phyloP scores from a whole-genome alignment of 2,888 invertebrate species.

The Cerceris ruficornis region DNA sequence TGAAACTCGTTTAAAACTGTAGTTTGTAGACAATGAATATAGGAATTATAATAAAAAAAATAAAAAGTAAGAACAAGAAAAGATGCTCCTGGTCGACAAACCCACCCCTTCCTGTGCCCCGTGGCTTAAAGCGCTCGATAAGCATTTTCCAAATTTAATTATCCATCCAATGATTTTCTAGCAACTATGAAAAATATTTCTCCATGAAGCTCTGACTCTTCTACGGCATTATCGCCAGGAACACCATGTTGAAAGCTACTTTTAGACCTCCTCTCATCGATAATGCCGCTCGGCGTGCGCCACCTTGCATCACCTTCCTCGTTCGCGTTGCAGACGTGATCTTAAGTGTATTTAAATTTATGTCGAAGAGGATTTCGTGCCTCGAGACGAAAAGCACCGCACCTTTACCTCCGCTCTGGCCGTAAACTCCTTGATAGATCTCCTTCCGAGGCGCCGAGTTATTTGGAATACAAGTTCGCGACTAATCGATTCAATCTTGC shows the following conservation, averaged over 20 bases:
- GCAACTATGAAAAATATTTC: too few relatives aligned
- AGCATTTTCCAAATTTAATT: too few relatives aligned
- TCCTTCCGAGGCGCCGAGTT: conserved; percentile 15
- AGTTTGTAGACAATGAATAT: too few relatives aligned
- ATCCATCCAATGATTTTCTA: too few relatives aligned
- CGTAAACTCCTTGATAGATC: conserved; percentile 47
- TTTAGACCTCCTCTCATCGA: conserved; percentile 12
- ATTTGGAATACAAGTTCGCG: conserved; percentile 40
- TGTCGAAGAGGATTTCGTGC: conserved; percentile 34
- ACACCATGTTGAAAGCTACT: neutral
- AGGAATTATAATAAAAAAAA: too few relatives aligned
- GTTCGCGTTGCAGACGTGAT: neutral
- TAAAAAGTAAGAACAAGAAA: too few relatives aligned
- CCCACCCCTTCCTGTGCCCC: too few relatives aligned
- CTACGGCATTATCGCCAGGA: neutral
- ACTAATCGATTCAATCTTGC: conserved; percentile 43
- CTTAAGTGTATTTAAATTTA: conserved; percentile 53
- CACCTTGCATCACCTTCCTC: neutral
- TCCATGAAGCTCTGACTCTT: too few relatives aligned
- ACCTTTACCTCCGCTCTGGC: conserved; percentile 12
- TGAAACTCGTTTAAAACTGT: too few relatives aligned
- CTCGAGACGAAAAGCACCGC: conserved; percentile 7
- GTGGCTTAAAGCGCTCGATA: too few relatives aligned
- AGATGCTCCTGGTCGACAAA: too few relatives aligned
- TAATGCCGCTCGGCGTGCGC: neutral